phyloP scores from a whole-genome alignment of 2,888 invertebrate genomes.

The Acanthococcus lagerstroemiae region DNA sequence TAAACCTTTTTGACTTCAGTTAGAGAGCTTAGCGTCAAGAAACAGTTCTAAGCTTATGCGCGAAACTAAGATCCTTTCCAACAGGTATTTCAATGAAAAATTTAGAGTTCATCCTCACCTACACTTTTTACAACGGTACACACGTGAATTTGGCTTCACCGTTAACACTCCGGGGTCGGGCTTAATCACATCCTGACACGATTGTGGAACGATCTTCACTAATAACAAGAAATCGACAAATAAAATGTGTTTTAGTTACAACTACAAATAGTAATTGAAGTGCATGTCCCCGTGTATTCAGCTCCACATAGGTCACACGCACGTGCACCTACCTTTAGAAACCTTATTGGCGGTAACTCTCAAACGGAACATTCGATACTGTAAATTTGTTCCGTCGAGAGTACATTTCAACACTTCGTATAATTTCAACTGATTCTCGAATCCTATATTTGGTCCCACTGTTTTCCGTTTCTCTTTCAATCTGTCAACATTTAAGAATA shows the following conservation, averaged over 20 bases:
- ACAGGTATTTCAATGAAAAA: too few relatives aligned
- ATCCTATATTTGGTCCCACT: constrained; percentile 71
- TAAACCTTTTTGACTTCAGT: too few relatives aligned
- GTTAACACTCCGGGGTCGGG: constrained; percentile 66
- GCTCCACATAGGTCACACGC: too few relatives aligned
- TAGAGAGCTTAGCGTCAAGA: too few relatives aligned
- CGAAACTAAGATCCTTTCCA: too few relatives aligned
- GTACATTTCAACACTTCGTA: constrained; percentile 67
- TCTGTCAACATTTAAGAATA: too few relatives aligned
- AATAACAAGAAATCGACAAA: not conserved
- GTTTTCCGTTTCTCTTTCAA: constrained; percentile 62
- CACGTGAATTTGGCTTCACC: constrained; percentile 68
- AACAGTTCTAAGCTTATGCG: too few relatives aligned
- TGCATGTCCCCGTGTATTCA: too few relatives aligned
- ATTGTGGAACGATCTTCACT: constrained; percentile 74
- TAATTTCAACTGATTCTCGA: constrained; percentile 64
- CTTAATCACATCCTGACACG: constrained; percentile 64
- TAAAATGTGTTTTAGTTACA: not conserved
- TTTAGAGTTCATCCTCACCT: constrained; percentile 41
- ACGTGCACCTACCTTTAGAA: constrained; percentile 62
- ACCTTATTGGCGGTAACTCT: constrained; percentile 71
- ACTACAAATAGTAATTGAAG: not conserved
- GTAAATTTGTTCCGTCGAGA: constrained; percentile 59
- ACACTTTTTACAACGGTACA: constrained; percentile 74
- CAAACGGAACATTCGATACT: constrained; percentile 62